Conservation (phyloP, 2,888 invertebrate species). For the Catocala nupta region DNA sequence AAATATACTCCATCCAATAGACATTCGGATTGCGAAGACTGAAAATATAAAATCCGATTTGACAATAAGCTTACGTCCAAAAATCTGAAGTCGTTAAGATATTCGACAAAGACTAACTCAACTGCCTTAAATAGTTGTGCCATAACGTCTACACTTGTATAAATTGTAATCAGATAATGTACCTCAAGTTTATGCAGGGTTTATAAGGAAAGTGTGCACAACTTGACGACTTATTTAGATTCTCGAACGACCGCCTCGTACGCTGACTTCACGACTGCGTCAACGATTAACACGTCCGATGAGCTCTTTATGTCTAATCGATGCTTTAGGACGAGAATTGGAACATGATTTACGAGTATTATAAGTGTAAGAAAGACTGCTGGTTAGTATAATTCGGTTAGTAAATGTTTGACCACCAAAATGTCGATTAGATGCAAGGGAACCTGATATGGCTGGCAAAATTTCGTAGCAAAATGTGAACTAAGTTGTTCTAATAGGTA, state of each 20-base stretch:
- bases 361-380: constrained; percentile 34
- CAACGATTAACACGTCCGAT: too few species aligned
- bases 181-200: constrained; percentile 17
- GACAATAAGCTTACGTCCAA: constrained; percentile 79
- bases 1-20: constrained; percentile 65
- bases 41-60: constrained; percentile 62
- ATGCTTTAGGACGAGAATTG: constrained; percentile 18
- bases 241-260: neutral
- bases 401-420: constrained; percentile 16
- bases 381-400: constrained; percentile 21
- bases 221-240: neutral
- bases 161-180: constrained; percentile 11
- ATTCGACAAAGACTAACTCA: constrained; percentile 21
- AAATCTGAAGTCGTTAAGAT: constrained; percentile 37
- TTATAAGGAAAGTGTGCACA: constrained; percentile 1
- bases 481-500: constrained; percentile 4
- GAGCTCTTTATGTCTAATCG: constrained; percentile 21
- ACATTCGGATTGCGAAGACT: constrained; percentile 68
- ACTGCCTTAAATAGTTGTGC: constrained; percentile 28
- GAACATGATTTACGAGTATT: constrained; percentile 20
- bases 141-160: constrained; percentile 9
- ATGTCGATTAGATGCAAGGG: constrained; percentile 31
- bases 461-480: constrained; percentile 8
- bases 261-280: neutral
- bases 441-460: neutral